Base-by-base conservation (phyloP, 2,888 invertebrate species). In the Amiota mariae region DNA sequence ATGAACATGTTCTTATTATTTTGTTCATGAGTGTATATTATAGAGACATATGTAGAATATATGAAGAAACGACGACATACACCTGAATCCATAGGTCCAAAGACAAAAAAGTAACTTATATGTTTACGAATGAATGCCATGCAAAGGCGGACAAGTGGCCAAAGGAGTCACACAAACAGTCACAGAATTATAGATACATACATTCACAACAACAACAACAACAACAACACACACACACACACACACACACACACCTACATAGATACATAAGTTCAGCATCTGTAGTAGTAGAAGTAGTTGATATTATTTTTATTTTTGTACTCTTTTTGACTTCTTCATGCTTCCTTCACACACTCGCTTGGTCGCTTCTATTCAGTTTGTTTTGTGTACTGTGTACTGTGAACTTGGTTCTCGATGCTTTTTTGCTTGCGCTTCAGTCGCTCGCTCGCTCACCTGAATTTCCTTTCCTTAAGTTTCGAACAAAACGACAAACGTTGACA, bases 401-500 rank as follows among this genome's bases (percentile, higher is more conserved):
- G 36, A 36, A 36, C 36, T 36, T 36, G 6, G 36, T 36, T 36
- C 36, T 36, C 36, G 36, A 36, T 36, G 36, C 36, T 36, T 36
- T 36, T 36, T 36, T 36, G 36, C 6, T 36, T 36, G 36, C 6
- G 36, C 36, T 36, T 36, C 0, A 36, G 6, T 36, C 36, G 36
- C 36, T 36, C 36, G 36, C 36, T 36, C 36, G 36, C 36, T 36
- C 36, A 36, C 36, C 36, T 36, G 36, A 36, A 36, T 2, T 36
- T 36, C 36, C 4, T 36, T 36, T 36, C 36, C 36, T 36, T 6
- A 36, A 36, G 36, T 36, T 36, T 56, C 24, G 49, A 66, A 57
- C 57, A 67, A 73, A 70, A 70, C 67, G 71, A 71, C 51, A 77
- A 73, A 81, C 74, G 81, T 77, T 81, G 82, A 77, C 82, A 81